Evolutionary conservation across 2,888 invertebrate species (phyloP).

Genomic region (Yponomeuta sedellus): DNA sequence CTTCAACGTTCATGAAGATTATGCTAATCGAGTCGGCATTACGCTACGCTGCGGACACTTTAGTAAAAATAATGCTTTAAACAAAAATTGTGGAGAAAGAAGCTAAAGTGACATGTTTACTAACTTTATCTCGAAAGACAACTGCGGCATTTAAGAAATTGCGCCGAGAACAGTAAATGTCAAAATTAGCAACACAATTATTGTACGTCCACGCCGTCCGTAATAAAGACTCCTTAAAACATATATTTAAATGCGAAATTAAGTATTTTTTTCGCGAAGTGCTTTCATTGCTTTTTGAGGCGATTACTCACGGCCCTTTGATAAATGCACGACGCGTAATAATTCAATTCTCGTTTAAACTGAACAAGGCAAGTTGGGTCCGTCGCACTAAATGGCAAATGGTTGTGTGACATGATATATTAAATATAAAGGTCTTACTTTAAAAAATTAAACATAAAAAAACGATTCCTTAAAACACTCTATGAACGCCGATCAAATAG

Average conservation of each 20-base stretch:
- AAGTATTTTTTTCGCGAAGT: constrained; percentile 56
- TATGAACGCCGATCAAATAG: too few relatives aligned
- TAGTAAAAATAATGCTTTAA: background rate
- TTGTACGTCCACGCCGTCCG: constrained; percentile 10
- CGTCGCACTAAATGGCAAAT: background rate
- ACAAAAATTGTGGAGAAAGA: background rate
- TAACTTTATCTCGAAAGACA: constrained; percentile 6
- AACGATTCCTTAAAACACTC: too few relatives aligned
- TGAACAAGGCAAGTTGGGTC: background rate
- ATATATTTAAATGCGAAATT: constrained; percentile 70
- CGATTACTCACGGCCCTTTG: constrained; percentile 66
- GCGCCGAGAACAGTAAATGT: constrained; percentile 3
- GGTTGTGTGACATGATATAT: background rate
- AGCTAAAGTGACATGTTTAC: background rate
- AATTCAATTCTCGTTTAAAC: constrained; percentile 67
- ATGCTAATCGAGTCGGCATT: background rate
- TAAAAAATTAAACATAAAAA: too few relatives aligned
- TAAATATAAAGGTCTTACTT: too few relatives aligned
- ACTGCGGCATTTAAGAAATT: background rate
- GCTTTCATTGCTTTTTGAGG: constrained; percentile 59
- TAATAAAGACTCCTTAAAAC: constrained; percentile 43
- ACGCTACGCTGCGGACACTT: background rate
- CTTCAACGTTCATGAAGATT: background rate
- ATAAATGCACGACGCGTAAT: constrained; percentile 69
- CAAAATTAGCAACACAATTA: constrained; percentile 12